These are phyloP conservation scores for Micromesistius poutassou DNA, from an alignment of 2,797 vertebrate species.

Conservation along the genomic window DNA sequence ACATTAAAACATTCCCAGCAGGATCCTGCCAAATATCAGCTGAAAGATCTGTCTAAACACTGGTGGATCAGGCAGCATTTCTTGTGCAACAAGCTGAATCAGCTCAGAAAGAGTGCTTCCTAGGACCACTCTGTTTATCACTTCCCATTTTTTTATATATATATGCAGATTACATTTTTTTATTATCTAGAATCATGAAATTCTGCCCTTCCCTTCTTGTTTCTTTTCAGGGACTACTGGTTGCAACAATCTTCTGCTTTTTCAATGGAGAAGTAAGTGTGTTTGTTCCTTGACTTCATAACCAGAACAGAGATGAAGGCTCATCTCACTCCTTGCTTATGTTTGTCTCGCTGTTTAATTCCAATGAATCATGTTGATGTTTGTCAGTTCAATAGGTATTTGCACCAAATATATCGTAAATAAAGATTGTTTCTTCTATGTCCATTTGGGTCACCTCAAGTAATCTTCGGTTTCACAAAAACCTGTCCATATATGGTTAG, in stretches of 20 bases:
- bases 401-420: background rate
- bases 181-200: background rate
- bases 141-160: background rate
- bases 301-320: background rate
- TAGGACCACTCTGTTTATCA: background rate
- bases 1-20: background rate
- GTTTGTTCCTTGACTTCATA: background rate
- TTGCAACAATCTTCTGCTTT: slow-evolving; percentile 98
- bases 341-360: background rate
- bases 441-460: no score
- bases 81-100: background rate
- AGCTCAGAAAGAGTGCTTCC: background rate
- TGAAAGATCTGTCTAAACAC: background rate
- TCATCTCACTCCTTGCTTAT: background rate
- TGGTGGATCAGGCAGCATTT: background rate
- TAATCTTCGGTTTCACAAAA: no score
- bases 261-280: slow-evolving; percentile 94
- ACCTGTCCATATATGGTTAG: no score
- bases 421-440: background rate
- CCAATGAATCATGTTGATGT: background rate
- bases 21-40: background rate
- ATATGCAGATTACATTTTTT: background rate
- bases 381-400: background rate
- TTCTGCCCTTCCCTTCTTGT: background rate
- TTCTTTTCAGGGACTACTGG: slow-evolving; percentile 82